A percentile compares a stretch with the other conserved stretches of the same genome.
These are phyloP conservation scores for Camelus dromedarius DNA, from an alignment of 2,113 vertebrate species.

Conservation along the genomic window DNA sequence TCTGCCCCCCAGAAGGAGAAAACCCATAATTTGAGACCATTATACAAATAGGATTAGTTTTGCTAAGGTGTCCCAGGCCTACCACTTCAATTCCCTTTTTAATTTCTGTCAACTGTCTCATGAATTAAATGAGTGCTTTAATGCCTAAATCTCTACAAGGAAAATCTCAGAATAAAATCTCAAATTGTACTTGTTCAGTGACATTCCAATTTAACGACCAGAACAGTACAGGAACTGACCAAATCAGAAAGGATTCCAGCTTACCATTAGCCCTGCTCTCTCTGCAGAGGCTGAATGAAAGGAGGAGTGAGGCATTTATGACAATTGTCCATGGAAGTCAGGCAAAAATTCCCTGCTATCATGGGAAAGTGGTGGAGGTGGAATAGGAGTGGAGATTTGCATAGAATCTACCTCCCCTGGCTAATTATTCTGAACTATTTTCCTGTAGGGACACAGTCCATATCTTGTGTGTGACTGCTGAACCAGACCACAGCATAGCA, in stretches of 20 bases:
- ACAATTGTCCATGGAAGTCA: neutral
- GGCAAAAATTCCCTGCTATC: neutral
- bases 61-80: neutral
- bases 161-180: slow-evolving; percentile 53
- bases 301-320: neutral
- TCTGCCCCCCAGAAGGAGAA: neutral
- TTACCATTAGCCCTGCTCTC: neutral
- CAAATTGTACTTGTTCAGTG: slow-evolving; percentile 38
- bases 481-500: neutral
- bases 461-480: neutral
- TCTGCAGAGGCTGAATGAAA: neutral
- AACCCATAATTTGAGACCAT: neutral
- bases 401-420: neutral
- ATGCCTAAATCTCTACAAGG: slow-evolving; percentile 4
- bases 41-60: slow-evolving; percentile 11
- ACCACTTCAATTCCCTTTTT: neutral
- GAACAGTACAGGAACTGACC: neutral
- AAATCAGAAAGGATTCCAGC: slow-evolving; percentile 25
- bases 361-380: neutral
- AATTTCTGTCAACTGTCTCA: neutral
- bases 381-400: neutral
- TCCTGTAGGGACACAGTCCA: neutral
- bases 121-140: neutral
- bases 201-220: slow-evolving; percentile 35
- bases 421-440: slow-evolving; percentile 36